phyloP scores from a whole-genome alignment of 64 coral and sea anemone genomes.

The Pachyseris speciosa region DNA sequence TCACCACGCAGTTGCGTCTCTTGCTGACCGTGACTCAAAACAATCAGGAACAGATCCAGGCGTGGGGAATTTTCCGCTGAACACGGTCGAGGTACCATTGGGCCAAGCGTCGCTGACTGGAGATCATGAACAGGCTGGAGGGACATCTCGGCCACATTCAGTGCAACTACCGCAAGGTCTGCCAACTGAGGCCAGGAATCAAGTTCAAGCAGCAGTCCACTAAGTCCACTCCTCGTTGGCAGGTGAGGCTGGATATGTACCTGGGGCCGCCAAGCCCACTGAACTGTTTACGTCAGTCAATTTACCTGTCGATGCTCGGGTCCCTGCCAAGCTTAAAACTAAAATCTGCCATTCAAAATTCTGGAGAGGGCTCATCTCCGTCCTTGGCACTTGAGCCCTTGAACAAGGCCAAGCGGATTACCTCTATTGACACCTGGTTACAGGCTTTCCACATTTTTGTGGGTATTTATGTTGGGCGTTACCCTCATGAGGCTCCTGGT shows the following conservation, averaged over 20 bases:
- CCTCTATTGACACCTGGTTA: constrained; percentile 31
- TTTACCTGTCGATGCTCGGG: neutral
- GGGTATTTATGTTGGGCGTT: constrained; percentile 18
- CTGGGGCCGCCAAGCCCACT: neutral
- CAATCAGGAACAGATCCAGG: too few relatives aligned
- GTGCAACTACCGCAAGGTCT: too few relatives aligned
- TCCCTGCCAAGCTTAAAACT: neutral
- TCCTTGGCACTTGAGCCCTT: neutral
- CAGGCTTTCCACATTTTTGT: constrained; percentile 50
- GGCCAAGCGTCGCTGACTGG: too few relatives aligned
- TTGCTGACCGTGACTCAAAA: too few relatives aligned
- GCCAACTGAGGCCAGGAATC: too few relatives aligned
- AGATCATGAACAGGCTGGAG: too few relatives aligned
- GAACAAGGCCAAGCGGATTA: constrained; percentile 14
- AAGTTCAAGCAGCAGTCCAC: too few relatives aligned
- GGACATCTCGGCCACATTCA: too few relatives aligned
- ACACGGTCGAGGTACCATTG: too few relatives aligned
- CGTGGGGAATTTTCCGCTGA: too few relatives aligned
- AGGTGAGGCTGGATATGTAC: too few relatives aligned
- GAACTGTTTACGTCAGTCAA: neutral
- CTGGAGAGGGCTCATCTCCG: neutral
- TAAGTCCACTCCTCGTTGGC: neutral
- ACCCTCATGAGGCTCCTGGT: constrained; percentile 12
- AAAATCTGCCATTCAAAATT: neutral
- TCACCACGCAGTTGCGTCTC: too few relatives aligned